Conservation (phyloP, 1,140 invertebrate species). For the Sweltsa coloradensis region DNA sequence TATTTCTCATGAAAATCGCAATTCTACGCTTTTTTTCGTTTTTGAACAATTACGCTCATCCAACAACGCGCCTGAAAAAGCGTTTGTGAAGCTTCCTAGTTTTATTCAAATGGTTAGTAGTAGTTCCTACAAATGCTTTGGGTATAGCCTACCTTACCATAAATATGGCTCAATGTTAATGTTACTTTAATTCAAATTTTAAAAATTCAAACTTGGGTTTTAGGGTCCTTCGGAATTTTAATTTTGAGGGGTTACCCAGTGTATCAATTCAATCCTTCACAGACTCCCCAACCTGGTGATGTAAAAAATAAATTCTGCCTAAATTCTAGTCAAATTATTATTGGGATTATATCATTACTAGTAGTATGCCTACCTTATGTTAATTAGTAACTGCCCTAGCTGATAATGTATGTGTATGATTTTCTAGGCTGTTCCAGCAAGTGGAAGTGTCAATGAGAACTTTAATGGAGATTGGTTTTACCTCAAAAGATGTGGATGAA, state of each 20-base stretch:
- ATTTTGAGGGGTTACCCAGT: not conserved
- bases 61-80: too few species aligned
- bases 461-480: slow-evolving; percentile 69
- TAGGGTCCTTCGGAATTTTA: too few species aligned
- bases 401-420: not conserved
- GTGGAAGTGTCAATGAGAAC: slow-evolving; percentile 65
- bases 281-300: not conserved
- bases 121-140: too few species aligned
- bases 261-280: not conserved
- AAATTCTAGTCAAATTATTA: not conserved
- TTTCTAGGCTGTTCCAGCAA: slow-evolving; percentile 51
- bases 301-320: not conserved
- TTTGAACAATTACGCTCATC: too few species aligned
- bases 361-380: not conserved
- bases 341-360: not conserved
- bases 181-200: too few species aligned
- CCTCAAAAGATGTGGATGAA: slow-evolving; percentile 90
- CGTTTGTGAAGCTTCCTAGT: too few species aligned
- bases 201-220: too few species aligned
- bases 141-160: too few species aligned
- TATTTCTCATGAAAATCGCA: too few species aligned
- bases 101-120: too few species aligned
- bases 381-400: not conserved
- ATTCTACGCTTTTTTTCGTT: too few species aligned
- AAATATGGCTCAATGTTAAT: too few species aligned